These are phyloP conservation scores for Halcyon badia DNA, from an alignment of 2,797 vertebrate genomes.

Conservation along the genomic window DNA sequence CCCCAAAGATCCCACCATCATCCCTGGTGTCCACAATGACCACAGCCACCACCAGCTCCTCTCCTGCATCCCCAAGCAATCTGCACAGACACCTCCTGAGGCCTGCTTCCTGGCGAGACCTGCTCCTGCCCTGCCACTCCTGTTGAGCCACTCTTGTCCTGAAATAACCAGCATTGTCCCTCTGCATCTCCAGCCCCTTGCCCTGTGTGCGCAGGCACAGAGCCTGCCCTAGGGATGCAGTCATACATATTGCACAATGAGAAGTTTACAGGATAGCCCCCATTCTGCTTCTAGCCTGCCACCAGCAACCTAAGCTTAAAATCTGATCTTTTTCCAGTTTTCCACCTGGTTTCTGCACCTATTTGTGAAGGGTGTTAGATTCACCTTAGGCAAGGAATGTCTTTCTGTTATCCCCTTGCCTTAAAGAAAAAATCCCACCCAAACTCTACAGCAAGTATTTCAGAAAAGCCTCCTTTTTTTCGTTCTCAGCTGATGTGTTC, in stretches of 20 bases:
- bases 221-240: rapidly evolving
- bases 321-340: background rate
- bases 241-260: rapidly evolving
- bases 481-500: background rate
- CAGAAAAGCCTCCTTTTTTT: background rate
- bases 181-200: background rate
- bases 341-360: background rate
- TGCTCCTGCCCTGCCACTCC: background rate
- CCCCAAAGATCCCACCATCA: background rate
- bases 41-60: background rate
- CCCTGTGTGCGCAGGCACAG: too few relatives aligned
- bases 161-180: background rate
- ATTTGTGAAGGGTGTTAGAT: background rate
- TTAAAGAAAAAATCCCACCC: background rate
- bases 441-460: background rate
- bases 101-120: background rate
- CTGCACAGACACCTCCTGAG: background rate
- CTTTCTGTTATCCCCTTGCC: background rate
- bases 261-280: background rate
- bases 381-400: background rate
- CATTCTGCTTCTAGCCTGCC: background rate
- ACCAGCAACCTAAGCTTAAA: background rate
- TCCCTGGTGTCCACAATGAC: background rate
- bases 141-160: background rate
- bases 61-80: background rate